phyloP scores from a whole-genome alignment of 2,113 vertebrate species.

The Antigone vipio region DNA sequence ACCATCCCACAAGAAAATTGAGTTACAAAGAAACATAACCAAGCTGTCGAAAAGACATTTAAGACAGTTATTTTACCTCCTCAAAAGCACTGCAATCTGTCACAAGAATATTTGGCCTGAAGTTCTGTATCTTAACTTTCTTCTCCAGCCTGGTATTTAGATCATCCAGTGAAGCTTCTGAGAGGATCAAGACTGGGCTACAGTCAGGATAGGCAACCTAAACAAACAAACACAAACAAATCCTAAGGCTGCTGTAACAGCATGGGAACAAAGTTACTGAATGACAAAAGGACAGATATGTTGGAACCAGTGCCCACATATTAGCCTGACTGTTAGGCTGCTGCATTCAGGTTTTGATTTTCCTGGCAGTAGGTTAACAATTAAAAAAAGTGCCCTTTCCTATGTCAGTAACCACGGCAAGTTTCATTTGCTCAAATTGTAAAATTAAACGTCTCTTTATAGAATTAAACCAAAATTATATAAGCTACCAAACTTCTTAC shows the following conservation, averaged over 20 bases:
- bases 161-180: slow-evolving; percentile 86
- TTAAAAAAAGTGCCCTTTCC: not conserved
- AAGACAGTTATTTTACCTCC: slow-evolving; percentile 78
- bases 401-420: not conserved
- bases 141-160: slow-evolving; percentile 81
- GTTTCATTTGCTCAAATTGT: not conserved
- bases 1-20: not conserved
- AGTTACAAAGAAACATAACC: not conserved
- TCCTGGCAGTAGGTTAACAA: not conserved
- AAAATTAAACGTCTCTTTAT: not conserved
- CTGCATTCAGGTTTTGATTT: not conserved
- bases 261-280: not conserved
- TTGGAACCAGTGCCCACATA: not conserved
- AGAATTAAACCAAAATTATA: not conserved
- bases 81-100: slow-evolving; percentile 82
- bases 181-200: slow-evolving; percentile 83
- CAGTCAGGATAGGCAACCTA: slow-evolving; percentile 87
- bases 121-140: slow-evolving; percentile 78
- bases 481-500: not conserved
- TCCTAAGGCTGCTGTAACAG: not conserved
- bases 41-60: not conserved
- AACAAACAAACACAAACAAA: not conserved
- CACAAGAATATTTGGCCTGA: slow-evolving; percentile 88
- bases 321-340: not conserved
- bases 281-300: not conserved